Percentiles rank a stretch among this genome's conserved stretches.
These are phyloP conservation scores for Macrotrachela quadricornifera DNA, from an alignment of 1,140 invertebrate species.

Conservation along the genomic window DNA sequence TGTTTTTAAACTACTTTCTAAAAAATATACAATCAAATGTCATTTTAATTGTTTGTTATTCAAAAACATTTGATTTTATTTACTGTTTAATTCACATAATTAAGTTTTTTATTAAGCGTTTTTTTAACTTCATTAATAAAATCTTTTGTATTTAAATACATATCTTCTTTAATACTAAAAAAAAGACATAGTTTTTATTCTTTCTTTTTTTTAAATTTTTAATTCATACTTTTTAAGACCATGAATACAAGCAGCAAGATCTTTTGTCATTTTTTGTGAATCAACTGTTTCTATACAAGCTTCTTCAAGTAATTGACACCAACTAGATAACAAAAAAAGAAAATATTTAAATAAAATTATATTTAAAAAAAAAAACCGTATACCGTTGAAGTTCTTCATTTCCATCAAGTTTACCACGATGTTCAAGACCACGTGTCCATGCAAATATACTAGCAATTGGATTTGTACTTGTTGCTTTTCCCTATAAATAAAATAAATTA, in stretches of 20 bases:
- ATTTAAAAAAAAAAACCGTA: neutral
- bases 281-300: constrained; percentile 86
- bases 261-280: constrained; percentile 83
- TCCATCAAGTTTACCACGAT: constrained; percentile 75
- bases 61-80: too few species aligned
- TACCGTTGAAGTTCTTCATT: constrained; percentile 45
- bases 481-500: constrained; percentile 16
- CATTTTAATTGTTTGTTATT: too few species aligned
- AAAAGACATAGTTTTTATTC: neutral
- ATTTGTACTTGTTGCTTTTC: constrained; percentile 31
- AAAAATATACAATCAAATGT: too few species aligned
- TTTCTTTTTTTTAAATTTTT: neutral
- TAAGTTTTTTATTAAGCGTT: neutral
- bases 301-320: constrained; percentile 35
- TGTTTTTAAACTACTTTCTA: too few species aligned
- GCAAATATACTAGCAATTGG: constrained; percentile 75
- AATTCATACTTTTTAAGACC: constrained; percentile 39
- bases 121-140: constrained; percentile 26
- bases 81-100: too few species aligned
- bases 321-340: constrained; percentile 13
- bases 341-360: neutral
- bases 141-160: constrained; percentile 29
- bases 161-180: constrained; percentile 26
- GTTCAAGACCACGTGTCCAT: constrained; percentile 70
- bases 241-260: constrained; percentile 91